A percentile compares a stretch with the other conserved stretches of the same genome.
These are phyloP conservation scores for Dendroctonus ponderosae DNA, from an alignment of 1,140 invertebrate genomes.

Conservation along the genomic window DNA sequence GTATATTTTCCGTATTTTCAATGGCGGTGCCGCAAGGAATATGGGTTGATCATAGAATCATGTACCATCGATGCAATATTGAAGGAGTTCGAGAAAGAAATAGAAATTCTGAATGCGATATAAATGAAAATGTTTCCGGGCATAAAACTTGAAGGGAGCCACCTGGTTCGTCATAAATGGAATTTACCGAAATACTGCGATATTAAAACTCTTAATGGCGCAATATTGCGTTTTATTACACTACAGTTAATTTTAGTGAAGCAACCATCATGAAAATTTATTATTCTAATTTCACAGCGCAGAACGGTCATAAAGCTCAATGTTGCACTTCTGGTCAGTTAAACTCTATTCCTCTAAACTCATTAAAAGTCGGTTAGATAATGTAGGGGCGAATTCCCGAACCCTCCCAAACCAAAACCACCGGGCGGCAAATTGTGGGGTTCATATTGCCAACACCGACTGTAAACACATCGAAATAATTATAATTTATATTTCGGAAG, in stretches of 20 bases:
- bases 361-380: slow-evolving; percentile 16
- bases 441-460: slow-evolving; percentile 31
- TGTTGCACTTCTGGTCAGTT: not conserved
- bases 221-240: too few species aligned
- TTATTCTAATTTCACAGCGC: slow-evolving; percentile 1
- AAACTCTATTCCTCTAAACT: slow-evolving; percentile 18
- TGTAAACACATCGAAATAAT: slow-evolving; percentile 32
- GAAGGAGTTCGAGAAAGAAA: slow-evolving; percentile 12
- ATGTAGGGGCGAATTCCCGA: slow-evolving; percentile 15
- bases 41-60: slow-evolving; percentile 22
- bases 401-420: slow-evolving; percentile 15
- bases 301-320: slow-evolving; percentile 2
- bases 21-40: slow-evolving; percentile 18
- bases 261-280: too few species aligned
- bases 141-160: too few species aligned
- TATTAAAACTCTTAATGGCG: too few species aligned
- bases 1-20: slow-evolving; percentile 32
- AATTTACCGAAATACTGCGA: too few species aligned
- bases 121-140: too few species aligned
- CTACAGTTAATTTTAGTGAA: too few species aligned
- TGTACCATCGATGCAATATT: slow-evolving; percentile 21
- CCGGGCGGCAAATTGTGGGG: slow-evolving; percentile 30
- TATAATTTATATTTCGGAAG: slow-evolving; percentile 33
- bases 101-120: not conserved
- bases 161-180: too few species aligned